These are phyloP conservation scores for Galagoides demidoff DNA, from an alignment of 2,797 vertebrate genomes.

Conservation along the genomic window DNA sequence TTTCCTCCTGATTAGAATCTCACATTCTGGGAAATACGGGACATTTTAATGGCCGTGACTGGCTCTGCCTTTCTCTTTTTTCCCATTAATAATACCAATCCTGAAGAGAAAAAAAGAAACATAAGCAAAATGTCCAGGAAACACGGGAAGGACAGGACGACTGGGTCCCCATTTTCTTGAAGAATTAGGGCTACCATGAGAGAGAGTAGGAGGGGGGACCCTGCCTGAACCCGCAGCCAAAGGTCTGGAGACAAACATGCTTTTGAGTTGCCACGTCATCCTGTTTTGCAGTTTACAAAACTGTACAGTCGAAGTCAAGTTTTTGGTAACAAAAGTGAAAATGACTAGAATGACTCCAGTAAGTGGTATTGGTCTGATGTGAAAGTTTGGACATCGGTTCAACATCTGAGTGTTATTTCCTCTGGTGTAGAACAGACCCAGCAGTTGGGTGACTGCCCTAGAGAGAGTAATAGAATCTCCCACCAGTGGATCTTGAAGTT, in stretches of 20 bases:
- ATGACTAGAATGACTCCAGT: conserved; percentile 3
- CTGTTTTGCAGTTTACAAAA: neutral
- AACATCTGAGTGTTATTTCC: neutral
- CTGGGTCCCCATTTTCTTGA: conserved; percentile 3
- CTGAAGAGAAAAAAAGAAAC: neutral
- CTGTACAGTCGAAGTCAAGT: neutral
- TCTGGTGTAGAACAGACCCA: neutral
- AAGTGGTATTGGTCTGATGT: neutral
- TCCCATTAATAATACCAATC: neutral
- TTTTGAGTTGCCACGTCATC: neutral
- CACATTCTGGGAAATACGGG: neutral
- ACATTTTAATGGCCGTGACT: neutral
- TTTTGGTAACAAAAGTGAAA: neutral
- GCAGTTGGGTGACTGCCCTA: neutral
- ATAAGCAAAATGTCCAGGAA: neutral
- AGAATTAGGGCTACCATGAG: neutral
- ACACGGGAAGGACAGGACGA: neutral
- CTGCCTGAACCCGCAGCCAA: neutral
- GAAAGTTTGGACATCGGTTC: neutral
- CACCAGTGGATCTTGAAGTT: neutral
- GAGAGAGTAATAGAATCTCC: neutral
- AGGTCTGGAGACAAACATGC: neutral
- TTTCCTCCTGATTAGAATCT: conserved; percentile 36
- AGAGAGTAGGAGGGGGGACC: neutral
- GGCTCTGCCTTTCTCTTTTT: neutral